Evolutionary conservation across 2,888 invertebrate species (phyloP).

Genomic region (Caenorhabditis wallacei): DNA sequence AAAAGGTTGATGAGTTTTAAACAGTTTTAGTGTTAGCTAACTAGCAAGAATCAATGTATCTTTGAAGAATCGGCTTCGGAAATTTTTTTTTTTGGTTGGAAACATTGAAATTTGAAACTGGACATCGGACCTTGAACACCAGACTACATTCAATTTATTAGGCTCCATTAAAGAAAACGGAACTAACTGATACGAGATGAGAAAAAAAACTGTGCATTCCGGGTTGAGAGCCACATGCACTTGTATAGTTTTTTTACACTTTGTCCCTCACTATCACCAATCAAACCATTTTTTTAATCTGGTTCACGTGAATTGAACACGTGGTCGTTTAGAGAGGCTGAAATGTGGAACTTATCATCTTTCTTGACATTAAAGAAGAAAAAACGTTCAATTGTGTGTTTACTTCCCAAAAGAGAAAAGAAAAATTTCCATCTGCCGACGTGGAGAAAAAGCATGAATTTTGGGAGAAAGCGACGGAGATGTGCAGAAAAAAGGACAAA

Average conservation of each 20-base stretch:
- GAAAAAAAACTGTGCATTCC: not conserved
- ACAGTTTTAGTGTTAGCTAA: too few relatives aligned
- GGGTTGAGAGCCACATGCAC: not conserved
- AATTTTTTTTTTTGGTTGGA: too few relatives aligned
- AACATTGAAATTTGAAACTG: too few relatives aligned
- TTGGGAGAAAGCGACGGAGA: not conserved
- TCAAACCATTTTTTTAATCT: constrained; percentile 4
- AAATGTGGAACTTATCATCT: not conserved
- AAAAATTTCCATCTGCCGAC: not conserved
- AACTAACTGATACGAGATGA: too few relatives aligned
- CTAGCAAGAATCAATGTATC: too few relatives aligned
- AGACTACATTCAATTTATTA: too few relatives aligned
- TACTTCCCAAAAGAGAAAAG: not conserved
- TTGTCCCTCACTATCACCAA: not conserved
- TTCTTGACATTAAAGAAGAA: not conserved
- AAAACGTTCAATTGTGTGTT: constrained; percentile 7
- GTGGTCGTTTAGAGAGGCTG: not conserved
- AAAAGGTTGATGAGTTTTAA: not conserved
- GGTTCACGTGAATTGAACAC: constrained; percentile 17
- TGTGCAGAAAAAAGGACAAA: constrained; percentile 13
- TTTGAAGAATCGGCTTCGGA: too few relatives aligned
- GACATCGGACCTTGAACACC: too few relatives aligned
- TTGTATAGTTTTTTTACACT: not conserved
- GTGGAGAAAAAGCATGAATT: not conserved
- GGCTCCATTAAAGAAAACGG: too few relatives aligned